Evolutionary conservation across 2,113 vertebrate genomes (phyloP).

Genomic region (Siniperca chuatsi): DNA sequence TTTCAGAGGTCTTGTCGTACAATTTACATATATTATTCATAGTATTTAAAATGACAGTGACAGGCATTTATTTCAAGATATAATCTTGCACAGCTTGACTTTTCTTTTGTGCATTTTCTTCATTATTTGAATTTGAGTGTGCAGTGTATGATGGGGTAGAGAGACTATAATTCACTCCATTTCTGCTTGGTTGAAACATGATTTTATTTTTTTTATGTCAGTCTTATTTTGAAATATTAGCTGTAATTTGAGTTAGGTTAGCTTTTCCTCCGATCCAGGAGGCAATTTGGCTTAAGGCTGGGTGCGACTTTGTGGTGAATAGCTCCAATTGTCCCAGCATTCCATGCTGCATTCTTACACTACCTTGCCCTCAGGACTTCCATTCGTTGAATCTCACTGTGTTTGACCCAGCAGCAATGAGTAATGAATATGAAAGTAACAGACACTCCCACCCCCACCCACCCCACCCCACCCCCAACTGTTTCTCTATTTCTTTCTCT

Average conservation of each 20-base stretch:
- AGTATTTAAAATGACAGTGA: conserved; percentile 57
- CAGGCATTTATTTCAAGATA: conserved; percentile 46
- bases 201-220: conserved; percentile 45
- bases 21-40: conserved; percentile 71
- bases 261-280: conserved; percentile 12
- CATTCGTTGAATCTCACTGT: conserved; percentile 20
- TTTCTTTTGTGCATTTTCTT: conserved; percentile 43
- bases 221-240: conserved; percentile 32
- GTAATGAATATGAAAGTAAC: conserved; percentile 39
- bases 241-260: conserved; percentile 30
- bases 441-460: background rate
- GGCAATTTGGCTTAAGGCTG: conserved; percentile 44
- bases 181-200: conserved; percentile 42
- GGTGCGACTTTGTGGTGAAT: background rate
- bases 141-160: conserved; percentile 15
- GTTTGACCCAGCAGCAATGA: conserved; percentile 25
- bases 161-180: conserved; percentile 31
- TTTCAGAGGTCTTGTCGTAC: conserved; percentile 59
- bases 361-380: conserved; percentile 49
- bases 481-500: conserved; percentile 1
- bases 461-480: background rate
- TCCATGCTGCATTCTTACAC: conserved; percentile 5
- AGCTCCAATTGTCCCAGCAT: conserved; percentile 25
- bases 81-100: conserved; percentile 20
- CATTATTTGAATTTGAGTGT: conserved; percentile 46